Evolutionary conservation across 1,140 invertebrate genomes (phyloP), one percentile per base, ranked within the genome.

Genomic region (Aphaenogaster rudis): DNA sequence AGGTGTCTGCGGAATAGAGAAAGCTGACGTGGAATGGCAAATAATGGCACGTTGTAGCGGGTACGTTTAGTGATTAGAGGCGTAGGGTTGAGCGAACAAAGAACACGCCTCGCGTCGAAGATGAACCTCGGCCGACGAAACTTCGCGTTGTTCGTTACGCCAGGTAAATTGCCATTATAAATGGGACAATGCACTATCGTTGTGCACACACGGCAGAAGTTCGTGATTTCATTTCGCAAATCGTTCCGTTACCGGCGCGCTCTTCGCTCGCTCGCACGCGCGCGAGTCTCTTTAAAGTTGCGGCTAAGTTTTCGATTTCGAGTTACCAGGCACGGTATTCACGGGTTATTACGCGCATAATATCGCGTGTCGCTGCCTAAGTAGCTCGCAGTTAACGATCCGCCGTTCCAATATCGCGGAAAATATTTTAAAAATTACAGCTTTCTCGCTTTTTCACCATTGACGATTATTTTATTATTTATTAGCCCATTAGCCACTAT

Each of bases 121-220:
- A 86, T 45, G 80, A 66, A 48, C 33, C 81, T 42, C 69, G 33
- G 28, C 11, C 54, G 61, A 50, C 54, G 82, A 64, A 90, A 90
- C 87, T 90, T 90, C 28, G 82, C 57, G 64, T 57, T 79, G 87
- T 86, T 66, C 42, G 77, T 86, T 86, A 86, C 88, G 64, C 63
- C 52, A 57, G 87, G 63, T 90, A 88, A 90, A 90, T 88, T 90
- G 82, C 76, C 69, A 86, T 88, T 78, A 81, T 88, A 86, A 88
- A 63, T 57, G 52, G 33, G 57, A 72, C 88, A 86, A 89, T 88
- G 84, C 63, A 15, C 77, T 63, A 57, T 77, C 84, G 54, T 39
- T 52, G 36, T 28, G 71, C 67, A 86, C 45, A 69, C 42, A 63
- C 84, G 48, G 74, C 39, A 71, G 4, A 90, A 90, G 77, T 88